Conservation (phyloP, 2,113 vertebrate genomes). For the Pheucticus melanocephalus region DNA sequence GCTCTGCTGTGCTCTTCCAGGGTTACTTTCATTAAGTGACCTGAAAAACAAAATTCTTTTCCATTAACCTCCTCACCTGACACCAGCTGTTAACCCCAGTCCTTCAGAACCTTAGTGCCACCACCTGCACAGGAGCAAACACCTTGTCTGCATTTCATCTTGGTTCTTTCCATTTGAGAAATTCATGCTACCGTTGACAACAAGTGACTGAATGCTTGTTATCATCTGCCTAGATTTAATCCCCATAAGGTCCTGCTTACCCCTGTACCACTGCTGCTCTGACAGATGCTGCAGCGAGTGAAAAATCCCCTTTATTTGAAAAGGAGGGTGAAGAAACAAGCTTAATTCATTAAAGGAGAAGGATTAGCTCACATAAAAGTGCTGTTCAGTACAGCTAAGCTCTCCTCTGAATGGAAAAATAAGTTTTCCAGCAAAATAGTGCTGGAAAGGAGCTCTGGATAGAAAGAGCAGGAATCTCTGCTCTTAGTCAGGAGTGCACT, state of each 20-base stretch:
- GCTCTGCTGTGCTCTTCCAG: conserved; percentile 44
- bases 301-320: not conserved
- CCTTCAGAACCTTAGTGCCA: conserved; percentile 26
- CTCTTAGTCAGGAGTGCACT: not conserved
- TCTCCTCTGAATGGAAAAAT: not conserved
- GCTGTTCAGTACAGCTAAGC: not conserved
- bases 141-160: not conserved
- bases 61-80: conserved; percentile 56
- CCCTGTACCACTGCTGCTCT: not conserved
- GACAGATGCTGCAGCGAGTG: not conserved
- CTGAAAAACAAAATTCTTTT: conserved; percentile 45
- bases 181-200: not conserved
- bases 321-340: not conserved
- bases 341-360: not conserved
- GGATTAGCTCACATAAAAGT: not conserved
- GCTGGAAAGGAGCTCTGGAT: not conserved
- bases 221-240: not conserved
- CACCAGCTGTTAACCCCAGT: conserved; percentile 38
- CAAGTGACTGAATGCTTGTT: not conserved
- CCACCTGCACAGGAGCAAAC: not conserved
- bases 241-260: not conserved
- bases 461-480: not conserved
- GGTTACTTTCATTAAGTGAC: conserved; percentile 53
- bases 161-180: not conserved
- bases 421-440: not conserved